phyloP scores from a whole-genome alignment of 2,888 invertebrate species.

The Nymphalis urticae region DNA sequence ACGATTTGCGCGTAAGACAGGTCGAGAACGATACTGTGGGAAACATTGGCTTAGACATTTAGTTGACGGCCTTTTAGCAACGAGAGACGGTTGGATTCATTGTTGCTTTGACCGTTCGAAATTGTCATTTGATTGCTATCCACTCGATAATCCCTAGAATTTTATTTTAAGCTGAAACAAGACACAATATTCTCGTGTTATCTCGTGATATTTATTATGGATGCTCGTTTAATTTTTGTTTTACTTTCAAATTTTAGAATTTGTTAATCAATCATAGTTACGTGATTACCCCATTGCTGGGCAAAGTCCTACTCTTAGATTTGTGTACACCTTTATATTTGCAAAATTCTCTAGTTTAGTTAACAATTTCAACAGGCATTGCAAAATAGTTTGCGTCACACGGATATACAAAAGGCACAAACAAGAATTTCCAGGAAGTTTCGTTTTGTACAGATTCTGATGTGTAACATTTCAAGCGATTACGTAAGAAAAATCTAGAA shows the following conservation, averaged over 20 bases:
- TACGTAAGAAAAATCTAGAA: constrained; percentile 10
- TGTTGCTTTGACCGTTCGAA: constrained; percentile 11
- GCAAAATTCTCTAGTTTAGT: too few relatives aligned
- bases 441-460: neutral
- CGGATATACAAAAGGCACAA: too few relatives aligned
- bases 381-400: too few relatives aligned
- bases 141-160: neutral
- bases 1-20: neutral
- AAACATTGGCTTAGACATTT: neutral
- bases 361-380: too few relatives aligned
- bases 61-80: neutral
- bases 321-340: too few relatives aligned
- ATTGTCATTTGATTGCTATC: constrained; percentile 14
- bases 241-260: too few relatives aligned
- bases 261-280: too few relatives aligned
- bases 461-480: neutral
- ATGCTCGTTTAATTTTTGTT: too few relatives aligned
- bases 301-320: too few relatives aligned
- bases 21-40: neutral
- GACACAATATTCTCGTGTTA: neutral
- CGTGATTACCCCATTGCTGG: too few relatives aligned
- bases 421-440: too few relatives aligned
- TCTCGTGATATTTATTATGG: neutral
- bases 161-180: neutral
- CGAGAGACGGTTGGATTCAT: neutral